Evolutionary conservation across 2,113 vertebrate species (phyloP).

Genomic region (Lamprotornis superbus): DNA sequence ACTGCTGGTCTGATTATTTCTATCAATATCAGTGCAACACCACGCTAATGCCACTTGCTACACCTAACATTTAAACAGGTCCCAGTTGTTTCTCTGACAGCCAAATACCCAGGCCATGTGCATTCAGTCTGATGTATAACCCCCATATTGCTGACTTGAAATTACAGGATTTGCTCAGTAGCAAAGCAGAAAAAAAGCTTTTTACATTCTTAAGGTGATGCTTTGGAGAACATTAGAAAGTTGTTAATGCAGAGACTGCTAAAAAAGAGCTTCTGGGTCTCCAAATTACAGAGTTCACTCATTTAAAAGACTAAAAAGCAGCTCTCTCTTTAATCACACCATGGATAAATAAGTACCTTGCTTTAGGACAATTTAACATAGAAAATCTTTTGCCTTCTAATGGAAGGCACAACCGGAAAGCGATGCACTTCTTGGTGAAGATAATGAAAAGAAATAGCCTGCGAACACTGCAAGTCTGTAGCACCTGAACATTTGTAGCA

Average conservation of each 20-base stretch:
- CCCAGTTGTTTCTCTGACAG: background rate
- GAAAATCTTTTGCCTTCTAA: background rate
- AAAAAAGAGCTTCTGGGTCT: background rate
- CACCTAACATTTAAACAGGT: background rate
- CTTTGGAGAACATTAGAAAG: background rate
- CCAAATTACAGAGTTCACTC: background rate
- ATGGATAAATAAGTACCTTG: background rate
- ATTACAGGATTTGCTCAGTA: background rate
- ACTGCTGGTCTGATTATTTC: background rate
- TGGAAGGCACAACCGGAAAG: background rate
- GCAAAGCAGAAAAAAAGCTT: background rate
- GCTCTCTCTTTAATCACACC: background rate
- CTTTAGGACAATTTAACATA: background rate
- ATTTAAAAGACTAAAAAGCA: background rate
- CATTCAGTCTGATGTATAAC: background rate
- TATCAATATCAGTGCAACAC: rapidly evolving
- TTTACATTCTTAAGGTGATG: background rate
- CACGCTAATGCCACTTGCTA: background rate
- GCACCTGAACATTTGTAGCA: background rate
- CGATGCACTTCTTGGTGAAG: background rate
- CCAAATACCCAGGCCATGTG: background rate
- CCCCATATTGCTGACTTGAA: background rate
- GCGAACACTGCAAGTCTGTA: background rate
- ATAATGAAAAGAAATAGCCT: slow-evolving; percentile 6
- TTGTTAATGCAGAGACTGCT: background rate